Evolutionary conservation across 1,140 invertebrate genomes (phyloP), one percentile per base, ranked within the genome.

Genomic region (Coptotermes formosanus): DNA sequence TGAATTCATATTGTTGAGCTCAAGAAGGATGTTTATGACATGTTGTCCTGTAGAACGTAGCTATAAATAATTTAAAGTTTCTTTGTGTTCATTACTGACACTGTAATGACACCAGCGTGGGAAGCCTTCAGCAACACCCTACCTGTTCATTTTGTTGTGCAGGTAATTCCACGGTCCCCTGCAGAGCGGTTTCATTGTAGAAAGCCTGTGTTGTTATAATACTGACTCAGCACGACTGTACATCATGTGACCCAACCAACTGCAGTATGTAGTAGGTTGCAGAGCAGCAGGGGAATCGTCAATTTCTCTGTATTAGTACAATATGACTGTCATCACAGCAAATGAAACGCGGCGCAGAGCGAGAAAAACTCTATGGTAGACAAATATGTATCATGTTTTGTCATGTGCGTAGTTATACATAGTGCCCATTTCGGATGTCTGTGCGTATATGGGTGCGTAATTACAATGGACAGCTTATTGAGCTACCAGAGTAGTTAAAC

Each of bases 131-230:
- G 16, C 52, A 55, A 69, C 64, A 9, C 7, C 19, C 64, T 69
- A 69, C 64, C 64, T 69, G 64, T n/a, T 69, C 64, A 69, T 69
- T 69, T n/a, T 69, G 64, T 69, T 69, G 25, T n/a, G n/a, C 64
- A 69, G n/a, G 23, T 69, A 69, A 69, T 69, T 69, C 64, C 64
- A 69, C 7, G 25, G 64, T 30, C 64, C 64, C 64, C 64, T 69
- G 64, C 64, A 69, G 64, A 69, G 64, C 64, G 64, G 64, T 69
- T 64, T 69, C 64, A 25, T 25, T 8, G 64, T n/a, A 69, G 14
- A 30, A 69, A 69, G 64, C 8, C 25, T 7, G 59, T n/a, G n/a
- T n/a, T 69, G 64, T 69, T 25, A 69, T 69, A 69, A 69, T 12
- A 69, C 19, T n/a, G 64, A 25, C 25, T 69, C 64, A n/a, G 64